Conservation (phyloP, 2,797 vertebrate genomes). For the Cyprinella venusta region DNA sequence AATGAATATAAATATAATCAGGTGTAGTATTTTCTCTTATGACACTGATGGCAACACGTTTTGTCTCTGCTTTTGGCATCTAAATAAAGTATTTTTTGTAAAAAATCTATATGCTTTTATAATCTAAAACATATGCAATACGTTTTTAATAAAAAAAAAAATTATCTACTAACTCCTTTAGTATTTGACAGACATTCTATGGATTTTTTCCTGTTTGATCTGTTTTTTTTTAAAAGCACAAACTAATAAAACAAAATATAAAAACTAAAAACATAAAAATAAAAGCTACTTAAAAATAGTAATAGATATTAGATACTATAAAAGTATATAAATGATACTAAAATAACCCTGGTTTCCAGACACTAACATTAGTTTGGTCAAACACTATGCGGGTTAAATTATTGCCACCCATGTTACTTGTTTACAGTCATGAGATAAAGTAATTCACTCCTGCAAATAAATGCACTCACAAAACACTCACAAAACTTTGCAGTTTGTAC, state of each 20-base stretch:
- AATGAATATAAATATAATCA: background rate
- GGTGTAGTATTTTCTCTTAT: background rate
- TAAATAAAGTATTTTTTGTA: background rate
- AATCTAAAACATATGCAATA: background rate
- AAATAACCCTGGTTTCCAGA: background rate
- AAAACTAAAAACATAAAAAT: background rate
- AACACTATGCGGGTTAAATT: background rate
- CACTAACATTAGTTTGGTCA: background rate
- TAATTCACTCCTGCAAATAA: conserved; percentile 7
- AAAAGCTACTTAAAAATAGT: background rate
- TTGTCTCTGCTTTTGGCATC: background rate
- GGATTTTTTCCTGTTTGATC: background rate
- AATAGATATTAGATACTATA: background rate
- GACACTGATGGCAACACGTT: background rate
- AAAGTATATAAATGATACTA: background rate
- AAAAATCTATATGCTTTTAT: too few species aligned
- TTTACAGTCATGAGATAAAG: background rate
- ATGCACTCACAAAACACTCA: conserved; percentile 10
- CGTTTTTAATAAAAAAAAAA: background rate
- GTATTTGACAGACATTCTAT: background rate
- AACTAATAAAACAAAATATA: background rate
- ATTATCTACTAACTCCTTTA: background rate
- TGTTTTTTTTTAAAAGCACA: background rate
- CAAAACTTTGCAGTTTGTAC: background rate
- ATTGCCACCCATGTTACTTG: background rate